Conservation (phyloP, 30 jellyfish, hydroid and myxozoan species). For the Haliclystus octoradiatus region DNA sequence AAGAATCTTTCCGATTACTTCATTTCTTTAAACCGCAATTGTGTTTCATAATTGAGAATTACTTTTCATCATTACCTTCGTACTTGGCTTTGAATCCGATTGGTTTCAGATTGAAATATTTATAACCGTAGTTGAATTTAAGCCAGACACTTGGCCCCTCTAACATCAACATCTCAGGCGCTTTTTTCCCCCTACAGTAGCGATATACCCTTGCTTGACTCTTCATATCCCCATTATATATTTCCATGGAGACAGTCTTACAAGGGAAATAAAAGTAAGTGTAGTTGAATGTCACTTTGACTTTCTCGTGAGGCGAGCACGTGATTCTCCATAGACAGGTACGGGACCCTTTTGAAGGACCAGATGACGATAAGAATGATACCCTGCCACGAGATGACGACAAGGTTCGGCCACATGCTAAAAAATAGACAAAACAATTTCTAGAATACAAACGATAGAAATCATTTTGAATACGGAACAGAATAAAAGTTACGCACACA, state of each 20-base stretch:
- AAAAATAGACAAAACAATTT: neutral
- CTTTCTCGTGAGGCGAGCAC: conserved; percentile 41
- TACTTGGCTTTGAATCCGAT: conserved; percentile 43
- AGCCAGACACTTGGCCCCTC: conserved; percentile 21
- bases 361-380: conserved; percentile 19
- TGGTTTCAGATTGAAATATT: conserved; percentile 17
- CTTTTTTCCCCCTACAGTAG: conserved; percentile 34
- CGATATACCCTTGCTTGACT: conserved; percentile 18
- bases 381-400: conserved; percentile 25
- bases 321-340: conserved; percentile 41
- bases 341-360: neutral
- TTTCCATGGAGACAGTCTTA: conserved; percentile 24
- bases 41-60: no score
- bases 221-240: conserved; percentile 27
- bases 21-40: no score
- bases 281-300: conserved; percentile 7
- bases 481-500: no score
- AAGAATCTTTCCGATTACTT: neutral
- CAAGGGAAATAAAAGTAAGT: conserved; percentile 20
- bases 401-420: conserved; percentile 40
- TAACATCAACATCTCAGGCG: conserved; percentile 14
- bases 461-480: no score
- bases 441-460: no score
- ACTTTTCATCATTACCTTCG: conserved; percentile 1
- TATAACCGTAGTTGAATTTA: conserved; percentile 41